Base-by-base conservation (phyloP, 2,797 vertebrate genomes). In the Odontamblyopus lacepedii region DNA sequence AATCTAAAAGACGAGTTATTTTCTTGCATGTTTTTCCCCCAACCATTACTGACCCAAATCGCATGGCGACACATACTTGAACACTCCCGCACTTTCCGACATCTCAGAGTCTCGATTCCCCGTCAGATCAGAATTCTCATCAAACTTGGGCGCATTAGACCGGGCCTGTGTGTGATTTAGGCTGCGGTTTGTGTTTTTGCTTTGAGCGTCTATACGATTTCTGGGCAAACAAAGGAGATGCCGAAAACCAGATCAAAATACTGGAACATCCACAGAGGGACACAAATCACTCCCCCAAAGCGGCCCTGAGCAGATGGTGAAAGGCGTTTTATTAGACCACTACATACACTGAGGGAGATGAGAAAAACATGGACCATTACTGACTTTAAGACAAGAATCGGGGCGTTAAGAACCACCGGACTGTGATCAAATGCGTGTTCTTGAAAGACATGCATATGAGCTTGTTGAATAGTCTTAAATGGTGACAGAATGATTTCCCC, bases 281-380 rank as follows among this genome's bases (percentile, higher is more conserved):
- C 12, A 63, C 67, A 12, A 74, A 72, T 69, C 68, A 66, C 15
- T 64, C 63, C 38, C 38, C 38, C 38, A 48, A 64, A 64, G 5
- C 63, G n/a, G 41, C 63, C 63, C 63, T 50, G 15, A 74, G 64
- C 73, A 78, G 27, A 2, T 38, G 51, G 63, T 64, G 63, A 64
- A 44, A 64, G 38, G 63, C n/a, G 63, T 64, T 71, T 65, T 30
- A 29, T 62, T 18, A 51, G n/a, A 19, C 18, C 23, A 57, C 2
- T 3, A 4, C 59, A 30, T 38, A 18, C 35, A 26, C 62, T 48
- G 1, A 26, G 3, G 26, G n/a, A 5, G 26, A 72, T 56, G 2
- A 35, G 32, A 66, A 69, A 44, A 64, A 64, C 63, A 44, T 64
- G 63, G 38, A 23, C 35, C 12, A 48, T 64, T 38, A n/a, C 63